Evolutionary conservation across 1,140 invertebrate genomes (phyloP).

Genomic region (Tetraneura akinire): DNA sequence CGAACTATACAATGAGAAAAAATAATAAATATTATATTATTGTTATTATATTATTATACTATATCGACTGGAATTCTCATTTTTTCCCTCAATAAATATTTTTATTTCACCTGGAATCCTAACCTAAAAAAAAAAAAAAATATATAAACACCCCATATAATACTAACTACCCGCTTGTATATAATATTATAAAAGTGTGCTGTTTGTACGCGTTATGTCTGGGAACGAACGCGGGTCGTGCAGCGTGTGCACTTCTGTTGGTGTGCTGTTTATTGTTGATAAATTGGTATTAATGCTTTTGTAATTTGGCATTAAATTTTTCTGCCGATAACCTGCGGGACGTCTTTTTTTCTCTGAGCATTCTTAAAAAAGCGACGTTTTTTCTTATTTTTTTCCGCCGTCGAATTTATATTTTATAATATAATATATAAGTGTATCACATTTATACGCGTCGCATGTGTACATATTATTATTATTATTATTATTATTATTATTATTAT

Average conservation of each 20-base stretch:
- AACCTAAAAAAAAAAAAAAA: not conserved
- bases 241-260: not conserved
- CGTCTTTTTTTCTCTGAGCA: slow-evolving; percentile 3
- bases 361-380: slow-evolving; percentile 14
- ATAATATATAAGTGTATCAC: too few relatives aligned
- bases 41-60: slow-evolving; percentile 9
- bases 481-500: too few relatives aligned
- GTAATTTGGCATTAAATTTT: slow-evolving; percentile 52
- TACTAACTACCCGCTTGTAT: not conserved
- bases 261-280: slow-evolving; percentile 49
- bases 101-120: slow-evolving; percentile 37
- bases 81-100: not conserved
- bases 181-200: not conserved
- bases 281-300: slow-evolving; percentile 51
- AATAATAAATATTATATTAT: slow-evolving; percentile 24
- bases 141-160: slow-evolving; percentile 1
- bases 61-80: slow-evolving; percentile 25
- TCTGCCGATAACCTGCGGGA: slow-evolving; percentile 25
- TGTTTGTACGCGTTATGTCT: not conserved
- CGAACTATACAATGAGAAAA: not conserved
- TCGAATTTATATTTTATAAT: too few relatives aligned
- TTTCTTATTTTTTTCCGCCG: not conserved
- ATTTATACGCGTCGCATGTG: not conserved
- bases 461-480: not conserved
- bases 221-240: not conserved